A percentile compares a stretch with the other conserved stretches of the same genome.
Evolutionary conservation across 2,797 vertebrate species (phyloP).

Genomic region (Enteromius anoplus): DNA sequence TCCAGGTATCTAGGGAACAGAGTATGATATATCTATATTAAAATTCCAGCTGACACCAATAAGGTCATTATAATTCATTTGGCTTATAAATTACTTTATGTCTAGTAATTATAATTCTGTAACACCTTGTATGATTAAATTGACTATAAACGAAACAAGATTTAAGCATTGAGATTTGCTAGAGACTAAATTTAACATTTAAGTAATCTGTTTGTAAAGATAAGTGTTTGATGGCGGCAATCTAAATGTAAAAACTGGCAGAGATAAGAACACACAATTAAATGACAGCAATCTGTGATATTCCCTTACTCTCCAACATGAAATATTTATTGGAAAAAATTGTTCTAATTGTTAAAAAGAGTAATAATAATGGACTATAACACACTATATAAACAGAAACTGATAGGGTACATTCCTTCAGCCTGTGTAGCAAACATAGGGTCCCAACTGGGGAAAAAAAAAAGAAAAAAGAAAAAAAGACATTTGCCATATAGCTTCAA

Average conservation of each 20-base stretch:
- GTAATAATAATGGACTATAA: background rate
- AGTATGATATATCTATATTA: background rate
- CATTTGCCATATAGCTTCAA: constrained; percentile 3
- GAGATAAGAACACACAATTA: background rate
- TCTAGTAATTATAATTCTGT: background rate
- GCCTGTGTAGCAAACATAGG: background rate
- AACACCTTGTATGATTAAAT: background rate
- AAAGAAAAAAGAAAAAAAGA: background rate
- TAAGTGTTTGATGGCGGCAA: background rate
- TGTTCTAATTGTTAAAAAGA: background rate
- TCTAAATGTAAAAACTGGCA: background rate
- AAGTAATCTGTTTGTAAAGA: background rate
- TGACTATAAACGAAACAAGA: background rate
- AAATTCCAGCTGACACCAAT: background rate
- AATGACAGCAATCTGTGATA: background rate
- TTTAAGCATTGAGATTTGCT: background rate
- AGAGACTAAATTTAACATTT: background rate
- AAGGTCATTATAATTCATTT: background rate
- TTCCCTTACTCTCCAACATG: background rate
- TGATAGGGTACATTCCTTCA: background rate
- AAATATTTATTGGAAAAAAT: background rate
- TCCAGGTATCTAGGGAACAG: background rate
- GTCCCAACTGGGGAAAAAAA: background rate
- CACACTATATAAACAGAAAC: background rate
- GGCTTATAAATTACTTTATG: background rate